phyloP scores from a whole-genome alignment of 2,888 invertebrate genomes.

The Calameuta pallipes region DNA sequence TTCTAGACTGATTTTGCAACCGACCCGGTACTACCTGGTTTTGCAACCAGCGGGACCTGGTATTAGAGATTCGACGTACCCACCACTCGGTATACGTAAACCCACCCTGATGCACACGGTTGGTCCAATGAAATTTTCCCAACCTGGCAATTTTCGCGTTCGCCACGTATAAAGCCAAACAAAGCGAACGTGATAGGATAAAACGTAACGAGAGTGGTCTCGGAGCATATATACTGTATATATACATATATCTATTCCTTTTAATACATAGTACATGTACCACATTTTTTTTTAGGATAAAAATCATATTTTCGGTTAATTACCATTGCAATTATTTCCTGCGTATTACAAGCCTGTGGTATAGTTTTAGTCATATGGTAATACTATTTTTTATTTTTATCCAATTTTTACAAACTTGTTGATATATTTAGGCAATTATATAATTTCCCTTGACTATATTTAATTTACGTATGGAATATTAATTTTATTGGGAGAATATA shows the following conservation, averaged over 20 bases:
- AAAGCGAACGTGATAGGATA: conserved; percentile 10
- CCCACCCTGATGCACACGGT: background rate
- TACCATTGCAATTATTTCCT: background rate
- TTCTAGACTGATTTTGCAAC: background rate
- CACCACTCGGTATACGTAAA: background rate
- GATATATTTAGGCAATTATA: background rate
- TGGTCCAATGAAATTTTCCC: background rate
- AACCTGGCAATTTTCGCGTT: background rate
- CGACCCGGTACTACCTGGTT: background rate
- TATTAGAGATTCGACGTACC: background rate
- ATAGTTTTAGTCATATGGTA: background rate
- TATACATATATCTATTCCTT: background rate
- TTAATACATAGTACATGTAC: background rate
- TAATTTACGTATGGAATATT: background rate
- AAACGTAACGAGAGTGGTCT: conserved; percentile 10
- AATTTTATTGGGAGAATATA: no score
- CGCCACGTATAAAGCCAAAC: conserved; percentile 16
- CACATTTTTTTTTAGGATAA: background rate
- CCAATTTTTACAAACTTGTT: background rate
- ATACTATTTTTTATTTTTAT: background rate
- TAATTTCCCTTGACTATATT: background rate
- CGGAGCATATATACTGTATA: background rate
- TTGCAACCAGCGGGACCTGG: background rate
- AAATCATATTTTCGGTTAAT: background rate
- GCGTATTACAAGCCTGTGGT: background rate